Base-by-base conservation (phyloP, 2,113 vertebrate genomes). In the Marcusenius ussheri region DNA sequence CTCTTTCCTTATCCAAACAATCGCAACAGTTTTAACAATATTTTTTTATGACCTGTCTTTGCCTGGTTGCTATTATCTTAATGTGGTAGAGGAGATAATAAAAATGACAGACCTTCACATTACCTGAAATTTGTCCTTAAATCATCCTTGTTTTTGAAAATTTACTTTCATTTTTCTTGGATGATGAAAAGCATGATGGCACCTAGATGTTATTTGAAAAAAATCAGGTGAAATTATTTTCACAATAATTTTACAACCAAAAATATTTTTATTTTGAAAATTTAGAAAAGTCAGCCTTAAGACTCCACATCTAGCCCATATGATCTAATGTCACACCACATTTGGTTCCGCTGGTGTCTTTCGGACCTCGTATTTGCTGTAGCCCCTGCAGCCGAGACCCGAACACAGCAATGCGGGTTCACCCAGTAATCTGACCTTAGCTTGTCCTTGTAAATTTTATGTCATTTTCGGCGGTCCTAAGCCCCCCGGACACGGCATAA, bases 381-480 rank as follows among this genome's bases (percentile, higher is more conserved):
- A 6, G 46, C 17, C 51, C 17, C 17, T 1, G 3, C 21, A 27
- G 46, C 5, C 47, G 2, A 46, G 74, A 74, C 46, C 62, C 8
- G 5, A 9, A 80, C 24, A 35, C 70, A 2, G 88, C 92, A 91
- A 94, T 91, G 92, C 91, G 90, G 90, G 77, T 87, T 92, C 89
- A 92, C 88, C 77, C 56, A 90, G 91, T 92, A 92, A 90, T 93
- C 92, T 94, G 93, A 92, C 93, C 42, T 87, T 87, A 74, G 56
- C 45, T 90, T 51, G 58, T 74, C 83, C 83, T 74, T 27, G 21
- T 39, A 90, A 89, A 93, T 89, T 92, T 95, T 94, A 95, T 95
- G 93, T 94, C 93, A 92, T 92, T 86, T 93, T 93, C 90, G 89
- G 92, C 93, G 93, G 94, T 93, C 93, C 92, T 95, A 94, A 94